Percentiles rank a stretch among this genome's conserved stretches.
Evolutionary conservation across 2,888 invertebrate species (phyloP).

Genomic region (Molanna angustata): DNA sequence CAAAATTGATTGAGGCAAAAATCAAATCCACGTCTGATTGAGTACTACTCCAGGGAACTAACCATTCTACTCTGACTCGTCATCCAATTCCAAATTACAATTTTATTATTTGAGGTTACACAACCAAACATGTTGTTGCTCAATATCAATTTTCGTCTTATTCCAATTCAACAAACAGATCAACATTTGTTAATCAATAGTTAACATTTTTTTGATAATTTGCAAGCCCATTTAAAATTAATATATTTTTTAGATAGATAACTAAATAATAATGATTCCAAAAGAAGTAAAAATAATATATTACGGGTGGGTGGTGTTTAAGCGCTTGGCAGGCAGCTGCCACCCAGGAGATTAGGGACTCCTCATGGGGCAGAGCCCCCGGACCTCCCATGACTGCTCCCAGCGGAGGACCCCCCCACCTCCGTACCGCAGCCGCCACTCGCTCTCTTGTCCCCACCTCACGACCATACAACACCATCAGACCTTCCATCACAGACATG

Average conservation of each 20-base stretch:
- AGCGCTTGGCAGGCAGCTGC: conserved; percentile 82
- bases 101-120: too few species aligned
- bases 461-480: conserved; percentile 91
- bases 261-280: neutral
- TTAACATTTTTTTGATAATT: too few species aligned
- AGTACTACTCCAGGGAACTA: too few species aligned
- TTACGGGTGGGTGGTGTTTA: conserved; percentile 37
- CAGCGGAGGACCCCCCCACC: conserved; percentile 57
- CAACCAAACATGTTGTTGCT: too few species aligned
- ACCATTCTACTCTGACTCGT: too few species aligned
- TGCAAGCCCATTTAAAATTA: too few species aligned
- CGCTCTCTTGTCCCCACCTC: conserved; percentile 89
- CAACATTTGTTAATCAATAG: too few species aligned
- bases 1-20: too few species aligned
- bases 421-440: conserved; percentile 79
- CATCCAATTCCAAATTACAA: too few species aligned
- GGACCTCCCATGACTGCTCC: conserved; percentile 42
- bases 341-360: conserved; percentile 84
- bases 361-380: conserved; percentile 64
- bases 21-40: too few species aligned
- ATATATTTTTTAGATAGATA: neutral
- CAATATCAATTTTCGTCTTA: too few species aligned
- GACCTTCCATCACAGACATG: conserved; percentile 92
- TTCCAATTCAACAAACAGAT: too few species aligned
- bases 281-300: neutral